These are phyloP conservation scores for Lepidothrix coronata DNA, from an alignment of 2,113 vertebrate species.

Conservation along the genomic window DNA sequence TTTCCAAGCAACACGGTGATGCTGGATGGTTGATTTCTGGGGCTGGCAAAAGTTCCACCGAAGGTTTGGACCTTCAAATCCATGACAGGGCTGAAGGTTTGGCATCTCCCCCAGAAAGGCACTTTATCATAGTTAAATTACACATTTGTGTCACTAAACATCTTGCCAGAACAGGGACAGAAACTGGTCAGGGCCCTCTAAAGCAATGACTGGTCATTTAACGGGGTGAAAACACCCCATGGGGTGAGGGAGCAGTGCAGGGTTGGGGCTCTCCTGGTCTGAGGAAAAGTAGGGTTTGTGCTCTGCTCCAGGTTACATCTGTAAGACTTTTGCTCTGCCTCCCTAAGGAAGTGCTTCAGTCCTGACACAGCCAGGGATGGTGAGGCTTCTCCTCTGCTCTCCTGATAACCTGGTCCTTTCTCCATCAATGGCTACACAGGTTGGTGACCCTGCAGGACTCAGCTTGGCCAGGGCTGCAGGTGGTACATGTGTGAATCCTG, in stretches of 20 bases:
- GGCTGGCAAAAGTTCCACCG: neutral
- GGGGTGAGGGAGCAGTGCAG: neutral
- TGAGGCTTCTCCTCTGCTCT: neutral
- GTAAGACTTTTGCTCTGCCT: neutral
- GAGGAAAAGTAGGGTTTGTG: neutral
- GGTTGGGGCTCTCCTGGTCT: neutral
- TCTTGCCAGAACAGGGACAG: neutral
- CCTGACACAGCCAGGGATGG: neutral
- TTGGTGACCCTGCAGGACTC: neutral
- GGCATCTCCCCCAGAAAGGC: neutral
- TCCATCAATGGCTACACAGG: neutral
- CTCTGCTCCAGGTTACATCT: neutral
- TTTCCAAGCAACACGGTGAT: neutral
- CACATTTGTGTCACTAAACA: neutral
- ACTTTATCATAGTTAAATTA: neutral
- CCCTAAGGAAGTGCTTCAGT: neutral
- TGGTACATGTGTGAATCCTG: neutral
- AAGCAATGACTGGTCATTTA: neutral
- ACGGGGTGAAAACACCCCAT: neutral
- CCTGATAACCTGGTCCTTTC: neutral
- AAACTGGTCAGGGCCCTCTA: neutral
- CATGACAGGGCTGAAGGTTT: neutral
- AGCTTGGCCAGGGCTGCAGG: neutral
- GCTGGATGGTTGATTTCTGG: fast-evolving
- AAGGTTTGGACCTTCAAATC: neutral